A percentile compares a stretch with the other conserved stretches of the same genome.
phyloP scores from a whole-genome alignment of 2,888 invertebrate species.

The Hypomecis atomaria region DNA sequence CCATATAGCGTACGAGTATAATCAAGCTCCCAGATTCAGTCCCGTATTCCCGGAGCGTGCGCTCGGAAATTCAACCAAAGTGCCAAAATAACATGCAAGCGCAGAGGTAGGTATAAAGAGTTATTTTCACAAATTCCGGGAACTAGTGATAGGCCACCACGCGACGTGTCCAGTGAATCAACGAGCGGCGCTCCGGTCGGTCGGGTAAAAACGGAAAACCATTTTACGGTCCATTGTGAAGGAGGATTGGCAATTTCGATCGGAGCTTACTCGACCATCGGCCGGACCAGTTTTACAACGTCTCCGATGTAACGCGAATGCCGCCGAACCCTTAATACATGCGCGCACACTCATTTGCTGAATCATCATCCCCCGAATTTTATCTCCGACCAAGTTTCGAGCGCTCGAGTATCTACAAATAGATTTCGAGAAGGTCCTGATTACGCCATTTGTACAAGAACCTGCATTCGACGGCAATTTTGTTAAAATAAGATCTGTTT shows the following conservation, averaged over 20 bases:
- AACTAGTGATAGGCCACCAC: conserved; percentile 75
- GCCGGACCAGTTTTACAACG: conserved; percentile 78
- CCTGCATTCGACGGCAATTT: conserved; percentile 27
- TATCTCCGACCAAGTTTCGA: conserved; percentile 34
- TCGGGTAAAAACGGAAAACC: conserved; percentile 84
- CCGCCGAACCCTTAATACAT: conserved; percentile 65
- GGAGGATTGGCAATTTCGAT: conserved; percentile 84
- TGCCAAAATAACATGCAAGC: conserved; percentile 41
- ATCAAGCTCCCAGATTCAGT: not conserved
- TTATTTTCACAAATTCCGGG: conserved; percentile 74
- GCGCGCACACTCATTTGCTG: conserved; percentile 50
- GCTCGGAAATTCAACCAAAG: conserved; percentile 29
- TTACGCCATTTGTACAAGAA: conserved; percentile 31
- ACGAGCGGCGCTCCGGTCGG: conserved; percentile 79
- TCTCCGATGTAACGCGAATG: conserved; percentile 75
- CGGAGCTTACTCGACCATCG: conserved; percentile 80
- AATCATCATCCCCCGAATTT: conserved; percentile 43
- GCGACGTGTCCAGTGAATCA: conserved; percentile 83
- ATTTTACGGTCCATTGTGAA: conserved; percentile 85
- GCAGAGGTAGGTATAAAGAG: conserved; percentile 64
- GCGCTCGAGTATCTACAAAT: conserved; percentile 29
- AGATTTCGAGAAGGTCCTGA: conserved; percentile 29
- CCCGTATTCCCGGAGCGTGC: conserved; percentile 6
- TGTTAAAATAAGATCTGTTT: conserved; percentile 31
- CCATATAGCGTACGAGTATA: not conserved